phyloP scores from a whole-genome alignment of 2,888 invertebrate species.

The Alloscopus bannaensis region DNA sequence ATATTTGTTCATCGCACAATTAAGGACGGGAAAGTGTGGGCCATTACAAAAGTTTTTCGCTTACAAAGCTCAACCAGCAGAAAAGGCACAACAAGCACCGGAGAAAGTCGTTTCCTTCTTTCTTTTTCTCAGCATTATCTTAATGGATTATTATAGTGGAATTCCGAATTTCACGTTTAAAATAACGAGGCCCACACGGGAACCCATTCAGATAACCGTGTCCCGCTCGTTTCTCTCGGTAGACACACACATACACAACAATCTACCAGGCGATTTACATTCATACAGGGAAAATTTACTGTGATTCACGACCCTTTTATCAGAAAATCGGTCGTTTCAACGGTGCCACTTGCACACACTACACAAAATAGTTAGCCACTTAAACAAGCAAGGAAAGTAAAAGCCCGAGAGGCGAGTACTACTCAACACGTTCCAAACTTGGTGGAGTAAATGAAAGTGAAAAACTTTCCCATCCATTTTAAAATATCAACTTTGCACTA shows the following conservation, averaged over 20 bases:
- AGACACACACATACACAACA: slow-evolving; percentile 2
- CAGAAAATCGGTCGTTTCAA: slow-evolving; percentile 15
- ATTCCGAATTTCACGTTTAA: background rate
- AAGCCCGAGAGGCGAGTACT: background rate
- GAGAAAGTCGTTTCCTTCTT: background rate
- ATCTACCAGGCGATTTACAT: too few relatives aligned
- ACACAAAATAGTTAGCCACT: slow-evolving; percentile 7
- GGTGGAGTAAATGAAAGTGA: slow-evolving; percentile 36
- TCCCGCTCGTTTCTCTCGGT: background rate
- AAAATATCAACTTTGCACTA: background rate
- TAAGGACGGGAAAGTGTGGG: background rate
- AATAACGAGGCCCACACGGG: background rate
- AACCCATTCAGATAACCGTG: background rate
- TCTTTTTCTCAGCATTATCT: slow-evolving; percentile 5
- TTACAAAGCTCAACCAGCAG: slow-evolving; percentile 14
- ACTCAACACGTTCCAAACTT: background rate
- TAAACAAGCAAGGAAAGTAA: slow-evolving; percentile 4
- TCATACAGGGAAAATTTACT: slow-evolving; percentile 9
- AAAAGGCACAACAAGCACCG: background rate
- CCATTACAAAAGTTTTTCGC: slow-evolving; percentile 7
- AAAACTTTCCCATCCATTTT: slow-evolving; percentile 22
- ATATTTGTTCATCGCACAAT: background rate
- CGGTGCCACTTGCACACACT: slow-evolving; percentile 23
- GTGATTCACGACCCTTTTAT: slow-evolving; percentile 31
- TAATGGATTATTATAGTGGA: slow-evolving; percentile 29